Evolutionary conservation across 2,797 vertebrate species (phyloP), one percentile per base, ranked within the genome.

Genomic region (Falco naumanni): DNA sequence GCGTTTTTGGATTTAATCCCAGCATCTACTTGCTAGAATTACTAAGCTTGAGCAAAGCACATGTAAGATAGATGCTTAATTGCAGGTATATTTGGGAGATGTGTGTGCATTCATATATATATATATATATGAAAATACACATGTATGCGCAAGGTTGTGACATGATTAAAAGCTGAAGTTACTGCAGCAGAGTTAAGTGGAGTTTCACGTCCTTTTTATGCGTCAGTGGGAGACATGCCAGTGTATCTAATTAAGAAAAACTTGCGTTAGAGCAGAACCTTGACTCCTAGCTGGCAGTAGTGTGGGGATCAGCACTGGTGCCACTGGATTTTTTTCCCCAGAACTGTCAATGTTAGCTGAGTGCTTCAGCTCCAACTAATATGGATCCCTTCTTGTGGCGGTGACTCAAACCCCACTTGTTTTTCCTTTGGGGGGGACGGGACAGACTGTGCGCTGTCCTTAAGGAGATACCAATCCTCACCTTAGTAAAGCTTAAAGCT

Each of bases 191-290:
- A 17, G 7, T 37, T n/a, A 5, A 8, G 31, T 64, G 59, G 31
- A 12, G 43, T 61, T 72, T 65, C 47, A n/a, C 21, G 14, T 9
- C 14, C 22, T 56, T 0, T 3, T 59, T 51, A 13, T 11, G 11
- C 28, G 41, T 47, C 43, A 4, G 0, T 24, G 39, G 41, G 31
- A 17, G 4, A 6, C 2, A 0, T 16, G n/a, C 29, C 37, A 22
- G 13, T 9, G 0, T 51, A 28, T 41, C 72, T 83, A 54, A 54
- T 51, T 21, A 50, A 28, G 17, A 53, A n/a, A 13, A 54, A 37
- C 33, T 50, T 56, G 10, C 4, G 2, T 39, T 18, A 7, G 29
- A 13, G 16, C 5, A 13, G 43, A 56, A 31, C 16, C 26, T 39
- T 16, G 43, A 29, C 21, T 50, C 24, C 6, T 2, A 22, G 60